Base-by-base conservation (phyloP, 2,797 vertebrate species). In the Gymnodraco acuticeps region DNA sequence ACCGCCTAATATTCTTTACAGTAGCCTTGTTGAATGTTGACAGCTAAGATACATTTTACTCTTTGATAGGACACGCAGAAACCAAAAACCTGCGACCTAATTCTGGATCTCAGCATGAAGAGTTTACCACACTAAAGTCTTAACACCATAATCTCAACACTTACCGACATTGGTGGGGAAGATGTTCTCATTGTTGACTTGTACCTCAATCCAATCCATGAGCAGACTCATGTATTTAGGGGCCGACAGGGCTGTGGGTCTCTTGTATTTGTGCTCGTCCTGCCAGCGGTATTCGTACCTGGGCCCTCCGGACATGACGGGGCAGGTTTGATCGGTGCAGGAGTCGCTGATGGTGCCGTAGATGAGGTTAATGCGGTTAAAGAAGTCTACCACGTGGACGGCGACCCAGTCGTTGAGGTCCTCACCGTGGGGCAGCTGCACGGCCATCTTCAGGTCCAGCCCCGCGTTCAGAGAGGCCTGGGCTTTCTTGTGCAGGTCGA, bases 271-370 rank as follows among this genome's bases (percentile, higher is more conserved):
- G 83, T 95, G 94, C 86, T 98, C 97, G 0, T 99, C 98, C 89
- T 99, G 97, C 98, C 98, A 99, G 47, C 97, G 94, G 90, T 99
- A 99, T 84, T 99, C 98, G 1, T 98, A 99, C 93, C 96, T 97
- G 75, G 97, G 96, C 1, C 97, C 98, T 0, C 98, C 98, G 0
- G 97, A 98, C 98, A 99, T 99, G 90, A 96, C 65, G 0, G 98
- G 98, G 79, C 98, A 99, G 3, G 95, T 96, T 61, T 95, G 95
- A 83, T 97, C 97, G 0, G 97, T 99, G 94, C 98, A 99, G 60
- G 94, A 96, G 72, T 99, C 97, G 7, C 96, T 97, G 93, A 99
- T 94, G 88, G 98, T 99, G 93, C 98, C 98, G 0, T 99, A 99
- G 92, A 99, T 98, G 92, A 99, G 97, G 94, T 99, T 99, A 94